phyloP scores from a whole-genome alignment of 2,113 vertebrate species.

The Periophthalmus modestus region DNA sequence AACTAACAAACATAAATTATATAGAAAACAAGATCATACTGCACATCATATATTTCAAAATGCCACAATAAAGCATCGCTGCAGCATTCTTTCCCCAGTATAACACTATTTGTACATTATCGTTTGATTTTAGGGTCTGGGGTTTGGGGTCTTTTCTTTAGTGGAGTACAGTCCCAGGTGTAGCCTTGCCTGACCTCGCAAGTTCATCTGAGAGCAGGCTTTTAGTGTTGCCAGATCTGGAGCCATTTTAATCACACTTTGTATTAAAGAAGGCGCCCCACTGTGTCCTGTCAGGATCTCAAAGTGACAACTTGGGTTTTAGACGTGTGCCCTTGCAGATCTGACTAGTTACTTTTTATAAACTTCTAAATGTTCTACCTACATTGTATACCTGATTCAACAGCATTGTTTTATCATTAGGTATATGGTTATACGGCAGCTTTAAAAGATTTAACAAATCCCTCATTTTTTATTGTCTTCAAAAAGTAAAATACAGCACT shows the following conservation, averaged over 20 bases:
- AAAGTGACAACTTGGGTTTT: background rate
- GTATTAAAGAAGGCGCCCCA: background rate
- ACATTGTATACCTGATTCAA: background rate
- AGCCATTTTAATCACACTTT: background rate
- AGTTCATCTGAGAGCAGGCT: slow-evolving; percentile 7
- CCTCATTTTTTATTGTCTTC: too few species aligned
- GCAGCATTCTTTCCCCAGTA: slow-evolving; percentile 18
- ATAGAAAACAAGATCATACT: background rate
- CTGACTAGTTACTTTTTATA: background rate
- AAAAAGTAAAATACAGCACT: too few species aligned
- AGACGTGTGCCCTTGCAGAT: background rate
- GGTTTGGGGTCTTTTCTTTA: slow-evolving; percentile 20
- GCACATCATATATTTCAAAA: background rate
- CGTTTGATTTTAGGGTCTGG: slow-evolving; percentile 27
- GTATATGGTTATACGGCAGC: background rate
- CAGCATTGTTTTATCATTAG: background rate
- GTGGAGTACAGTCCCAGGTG: slow-evolving; percentile 4
- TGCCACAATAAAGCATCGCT: slow-evolving; percentile 3
- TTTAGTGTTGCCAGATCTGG: background rate
- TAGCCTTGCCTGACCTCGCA: slow-evolving; percentile 14
- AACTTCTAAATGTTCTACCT: background rate
- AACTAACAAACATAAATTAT: too few species aligned
- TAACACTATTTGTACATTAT: slow-evolving; percentile 47
- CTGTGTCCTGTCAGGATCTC: background rate
- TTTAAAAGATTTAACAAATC: too few species aligned